Percentiles rank a stretch among this genome's conserved stretches.
Evolutionary conservation across 1,140 invertebrate species (phyloP).

Genomic region (Diabrotica virgifera): DNA sequence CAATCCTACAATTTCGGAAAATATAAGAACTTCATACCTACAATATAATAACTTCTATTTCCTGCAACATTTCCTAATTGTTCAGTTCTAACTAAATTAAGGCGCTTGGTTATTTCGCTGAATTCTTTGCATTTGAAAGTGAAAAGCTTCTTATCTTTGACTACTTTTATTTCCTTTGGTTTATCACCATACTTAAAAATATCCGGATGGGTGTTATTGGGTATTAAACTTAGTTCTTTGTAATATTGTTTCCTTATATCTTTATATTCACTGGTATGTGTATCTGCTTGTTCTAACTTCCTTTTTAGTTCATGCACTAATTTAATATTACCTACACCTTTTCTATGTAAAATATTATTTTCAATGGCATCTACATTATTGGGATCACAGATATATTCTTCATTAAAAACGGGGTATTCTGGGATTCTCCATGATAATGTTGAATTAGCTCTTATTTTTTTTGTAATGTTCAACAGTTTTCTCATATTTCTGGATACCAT

Average conservation of each 20-base stretch:
- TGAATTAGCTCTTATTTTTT: background rate
- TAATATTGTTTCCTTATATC: conserved; percentile 51
- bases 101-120: conserved; percentile 56
- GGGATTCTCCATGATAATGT: background rate
- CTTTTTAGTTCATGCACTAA: conserved; percentile 56
- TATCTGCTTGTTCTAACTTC: conserved; percentile 38
- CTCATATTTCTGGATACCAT: background rate
- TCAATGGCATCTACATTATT: background rate
- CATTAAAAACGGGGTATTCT: background rate
- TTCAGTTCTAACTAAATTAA: conserved; percentile 65
- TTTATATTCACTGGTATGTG: conserved; percentile 31
- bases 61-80: conserved; percentile 74
- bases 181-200: conserved; percentile 56
- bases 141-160: conserved; percentile 56
- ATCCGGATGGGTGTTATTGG: conserved; percentile 71
- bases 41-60: conserved; percentile 74
- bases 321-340: conserved; percentile 67
- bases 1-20: too few relatives aligned
- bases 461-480: background rate
- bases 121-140: conserved; percentile 59
- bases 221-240: conserved; percentile 63
- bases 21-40: conserved; percentile 48
- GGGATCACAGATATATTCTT: conserved; percentile 8
- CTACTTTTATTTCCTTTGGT: conserved; percentile 58
- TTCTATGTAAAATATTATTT: conserved; percentile 66